These are phyloP conservation scores for Trachelus stipa DNA, from an alignment of 2,888 invertebrate species.

Conservation along the genomic window DNA sequence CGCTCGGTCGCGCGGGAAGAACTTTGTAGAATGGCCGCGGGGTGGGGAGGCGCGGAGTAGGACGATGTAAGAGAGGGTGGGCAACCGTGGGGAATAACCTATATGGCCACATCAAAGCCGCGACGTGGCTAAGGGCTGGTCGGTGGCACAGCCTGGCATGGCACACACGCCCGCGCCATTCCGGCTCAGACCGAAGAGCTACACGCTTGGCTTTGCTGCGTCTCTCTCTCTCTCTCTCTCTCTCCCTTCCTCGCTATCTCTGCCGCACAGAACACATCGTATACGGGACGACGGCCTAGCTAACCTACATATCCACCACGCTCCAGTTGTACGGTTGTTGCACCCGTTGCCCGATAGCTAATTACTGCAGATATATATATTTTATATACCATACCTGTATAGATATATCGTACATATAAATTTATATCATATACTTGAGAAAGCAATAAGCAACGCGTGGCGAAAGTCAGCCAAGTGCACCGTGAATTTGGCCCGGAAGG, in stretches of 20 bases:
- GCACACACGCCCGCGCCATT: neutral
- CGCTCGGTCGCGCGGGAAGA: slow-evolving; percentile 5
- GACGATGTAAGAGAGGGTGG: neutral
- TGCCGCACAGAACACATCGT: neutral
- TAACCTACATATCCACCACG: slow-evolving; percentile 30
- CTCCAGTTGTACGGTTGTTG: slow-evolving; percentile 31
- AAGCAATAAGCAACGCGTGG: neutral
- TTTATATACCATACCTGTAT: neutral
- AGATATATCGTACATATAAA: neutral
- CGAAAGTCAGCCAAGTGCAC: neutral
- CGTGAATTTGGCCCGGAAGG: neutral
- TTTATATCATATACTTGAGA: neutral
- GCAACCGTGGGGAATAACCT: slow-evolving; percentile 30
- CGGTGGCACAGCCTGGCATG: slow-evolving; percentile 1
- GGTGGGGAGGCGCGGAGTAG: neutral
- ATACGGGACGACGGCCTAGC: slow-evolving; percentile 14
- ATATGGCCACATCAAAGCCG: slow-evolving; percentile 28
- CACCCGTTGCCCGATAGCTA: slow-evolving; percentile 34
- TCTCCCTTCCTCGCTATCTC: neutral
- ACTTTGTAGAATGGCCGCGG: neutral
- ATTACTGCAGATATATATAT: slow-evolving; percentile 35
- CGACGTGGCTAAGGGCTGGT: slow-evolving; percentile 12
- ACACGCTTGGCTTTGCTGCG: neutral
- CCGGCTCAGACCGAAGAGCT: neutral
- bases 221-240: neutral